Evolutionary conservation across 2,888 invertebrate genomes (phyloP).

Genomic region (Argynnis bischoffii): DNA sequence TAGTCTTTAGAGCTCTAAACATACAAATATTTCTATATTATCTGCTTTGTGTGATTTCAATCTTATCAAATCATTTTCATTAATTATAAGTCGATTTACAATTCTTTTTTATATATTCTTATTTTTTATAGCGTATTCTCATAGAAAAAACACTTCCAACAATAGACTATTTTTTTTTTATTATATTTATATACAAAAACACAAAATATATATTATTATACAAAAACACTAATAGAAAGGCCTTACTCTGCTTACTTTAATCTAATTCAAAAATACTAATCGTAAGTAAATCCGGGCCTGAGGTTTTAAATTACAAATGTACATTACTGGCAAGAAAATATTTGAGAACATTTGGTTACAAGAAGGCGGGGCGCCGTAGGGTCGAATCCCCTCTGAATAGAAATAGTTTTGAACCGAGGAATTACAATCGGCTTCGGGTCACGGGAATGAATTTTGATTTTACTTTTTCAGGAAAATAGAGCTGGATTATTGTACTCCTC

Average conservation of each 20-base stretch:
- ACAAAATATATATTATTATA: no score
- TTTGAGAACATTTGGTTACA: conserved; percentile 28
- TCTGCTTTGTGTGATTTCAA: no score
- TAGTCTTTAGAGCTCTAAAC: no score
- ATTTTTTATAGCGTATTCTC: no score
- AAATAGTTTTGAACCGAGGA: conserved; percentile 72
- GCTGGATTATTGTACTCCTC: conserved; percentile 26
- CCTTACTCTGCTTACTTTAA: background rate
- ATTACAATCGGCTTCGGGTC: conserved; percentile 65
- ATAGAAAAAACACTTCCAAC: no score
- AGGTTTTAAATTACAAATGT: conserved; percentile 7
- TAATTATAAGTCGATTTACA: no score
- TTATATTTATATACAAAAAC: no score
- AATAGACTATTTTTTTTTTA: no score
- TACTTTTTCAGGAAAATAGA: conserved; percentile 31
- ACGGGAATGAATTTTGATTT: conserved; percentile 68
- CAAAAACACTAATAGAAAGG: background rate
- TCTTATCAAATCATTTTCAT: no score
- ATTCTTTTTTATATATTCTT: no score
- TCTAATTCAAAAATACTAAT: background rate
- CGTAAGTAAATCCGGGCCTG: background rate
- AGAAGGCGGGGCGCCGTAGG: conserved; percentile 45
- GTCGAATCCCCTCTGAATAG: conserved; percentile 68
- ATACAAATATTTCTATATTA: no score
- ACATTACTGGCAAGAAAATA: conserved; percentile 22